Evolutionary conservation across 1,140 invertebrate genomes (phyloP).

Genomic region (Hyles vespertilio): DNA sequence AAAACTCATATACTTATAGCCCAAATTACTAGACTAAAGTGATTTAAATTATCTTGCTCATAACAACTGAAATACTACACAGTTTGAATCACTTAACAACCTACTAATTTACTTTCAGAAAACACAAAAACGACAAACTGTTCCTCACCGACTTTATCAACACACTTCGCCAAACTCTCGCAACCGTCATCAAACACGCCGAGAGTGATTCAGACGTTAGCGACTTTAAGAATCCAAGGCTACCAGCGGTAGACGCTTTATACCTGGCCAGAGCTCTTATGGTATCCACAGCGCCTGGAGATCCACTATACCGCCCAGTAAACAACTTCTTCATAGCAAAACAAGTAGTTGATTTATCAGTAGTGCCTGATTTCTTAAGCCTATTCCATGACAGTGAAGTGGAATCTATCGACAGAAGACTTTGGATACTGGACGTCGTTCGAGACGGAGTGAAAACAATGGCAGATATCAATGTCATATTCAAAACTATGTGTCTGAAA

Average conservation of each 20-base stretch:
- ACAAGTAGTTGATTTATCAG: slow-evolving; percentile 79
- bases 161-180: slow-evolving; percentile 60
- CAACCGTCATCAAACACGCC: slow-evolving; percentile 38
- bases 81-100: too few species aligned
- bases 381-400: slow-evolving; percentile 83
- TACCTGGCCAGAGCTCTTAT: slow-evolving; percentile 82
- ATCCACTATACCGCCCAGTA: slow-evolving; percentile 81
- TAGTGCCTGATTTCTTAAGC: slow-evolving; percentile 87
- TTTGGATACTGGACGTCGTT: slow-evolving; percentile 83
- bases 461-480: slow-evolving; percentile 71
- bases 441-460: slow-evolving; percentile 78
- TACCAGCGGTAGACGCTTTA: slow-evolving; percentile 81
- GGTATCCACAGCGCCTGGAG: slow-evolving; percentile 80
- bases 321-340: slow-evolving; percentile 84
- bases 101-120: slow-evolving; percentile 39
- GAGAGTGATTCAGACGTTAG: slow-evolving; percentile 17
- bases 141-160: slow-evolving; percentile 61
- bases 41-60: too few species aligned
- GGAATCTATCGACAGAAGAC: slow-evolving; percentile 76
- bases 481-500: slow-evolving; percentile 75
- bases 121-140: slow-evolving; percentile 74
- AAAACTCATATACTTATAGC: too few species aligned
- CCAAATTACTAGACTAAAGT: too few species aligned
- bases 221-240: slow-evolving; percentile 59
- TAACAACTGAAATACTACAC: too few species aligned